Evolutionary conservation across 1,140 invertebrate genomes (phyloP).

Genomic region (Chrysomallon squamiferum): DNA sequence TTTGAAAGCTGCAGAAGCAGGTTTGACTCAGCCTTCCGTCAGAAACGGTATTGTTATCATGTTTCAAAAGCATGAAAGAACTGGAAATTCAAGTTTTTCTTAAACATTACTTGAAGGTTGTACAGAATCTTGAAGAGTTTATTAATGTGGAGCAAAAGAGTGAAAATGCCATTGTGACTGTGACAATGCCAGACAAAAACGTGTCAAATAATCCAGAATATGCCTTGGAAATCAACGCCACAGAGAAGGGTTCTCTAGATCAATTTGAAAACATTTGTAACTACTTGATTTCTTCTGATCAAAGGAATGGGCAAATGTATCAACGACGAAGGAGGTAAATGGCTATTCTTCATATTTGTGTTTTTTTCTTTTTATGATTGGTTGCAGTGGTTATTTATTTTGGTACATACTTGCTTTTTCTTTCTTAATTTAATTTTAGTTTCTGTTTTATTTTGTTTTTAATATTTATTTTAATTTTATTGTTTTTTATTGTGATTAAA

Average conservation of each 20-base stretch:
- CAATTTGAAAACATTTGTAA: slow-evolving; percentile 21
- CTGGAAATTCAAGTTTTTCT: slow-evolving; percentile 22
- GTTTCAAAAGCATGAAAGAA: slow-evolving; percentile 6
- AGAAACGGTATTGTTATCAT: neutral
- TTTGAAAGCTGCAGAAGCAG: neutral
- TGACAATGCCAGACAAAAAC: slow-evolving; percentile 18
- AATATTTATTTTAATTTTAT: no score
- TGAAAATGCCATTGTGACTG: slow-evolving; percentile 11
- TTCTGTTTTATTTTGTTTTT: no score
- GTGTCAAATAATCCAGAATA: slow-evolving; percentile 16
- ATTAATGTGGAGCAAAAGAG: slow-evolving; percentile 5
- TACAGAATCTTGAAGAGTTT: slow-evolving; percentile 9
- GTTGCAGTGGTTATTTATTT: no score
- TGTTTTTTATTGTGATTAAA: no score
- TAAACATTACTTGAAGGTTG: slow-evolving; percentile 10
- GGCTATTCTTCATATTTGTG: no score
- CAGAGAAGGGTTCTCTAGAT: slow-evolving; percentile 1
- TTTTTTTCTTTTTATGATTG: no score
- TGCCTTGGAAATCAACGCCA: slow-evolving; percentile 18
- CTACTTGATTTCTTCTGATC: slow-evolving; percentile 15
- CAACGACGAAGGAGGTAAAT: no score
- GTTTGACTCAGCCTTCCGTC: neutral
- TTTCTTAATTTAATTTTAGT: no score
- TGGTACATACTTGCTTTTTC: no score
- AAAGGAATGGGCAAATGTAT: slow-evolving; percentile 3